Conservation (phyloP, 1,140 invertebrate genomes). For the Drosophila paulistorum region DNA sequence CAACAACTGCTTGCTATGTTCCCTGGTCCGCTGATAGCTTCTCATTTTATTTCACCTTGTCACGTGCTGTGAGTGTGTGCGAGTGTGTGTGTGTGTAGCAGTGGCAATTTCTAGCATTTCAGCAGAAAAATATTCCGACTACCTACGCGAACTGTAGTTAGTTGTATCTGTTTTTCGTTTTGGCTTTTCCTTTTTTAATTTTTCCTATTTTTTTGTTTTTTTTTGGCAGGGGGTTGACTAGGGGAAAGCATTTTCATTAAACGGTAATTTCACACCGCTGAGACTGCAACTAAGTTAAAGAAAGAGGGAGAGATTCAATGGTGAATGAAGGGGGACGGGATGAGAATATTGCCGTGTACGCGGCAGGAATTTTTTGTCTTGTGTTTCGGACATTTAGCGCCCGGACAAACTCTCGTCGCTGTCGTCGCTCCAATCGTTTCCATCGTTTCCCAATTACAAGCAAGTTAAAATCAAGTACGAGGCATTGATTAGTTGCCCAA, state of each 20-base stretch:
- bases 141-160: slow-evolving; percentile 60
- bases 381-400: slow-evolving; percentile 70
- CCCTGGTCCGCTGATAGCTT: slow-evolving; percentile 64
- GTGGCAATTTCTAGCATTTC: slow-evolving; percentile 77
- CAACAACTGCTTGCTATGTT: slow-evolving; percentile 23
- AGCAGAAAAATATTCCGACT: slow-evolving; percentile 71
- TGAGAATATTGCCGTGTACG: slow-evolving; percentile 43
- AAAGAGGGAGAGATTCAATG: slow-evolving; percentile 8
- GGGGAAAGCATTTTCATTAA: slow-evolving; percentile 67
- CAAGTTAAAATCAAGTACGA: slow-evolving; percentile 80
- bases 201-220: slow-evolving; percentile 10
- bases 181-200: slow-evolving; percentile 17
- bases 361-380: slow-evolving; percentile 62
- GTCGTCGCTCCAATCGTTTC: slow-evolving; percentile 51
- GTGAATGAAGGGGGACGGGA: background rate
- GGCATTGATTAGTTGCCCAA: slow-evolving; percentile 72
- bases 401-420: slow-evolving; percentile 33
- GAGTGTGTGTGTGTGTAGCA: slow-evolving; percentile 41
- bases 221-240: slow-evolving; percentile 27
- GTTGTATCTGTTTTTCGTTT: slow-evolving; percentile 31
- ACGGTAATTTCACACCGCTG: slow-evolving; percentile 73
- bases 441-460: slow-evolving; percentile 65
- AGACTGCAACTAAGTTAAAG: slow-evolving; percentile 17
- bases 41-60: slow-evolving; percentile 79
- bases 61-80: slow-evolving; percentile 61